Evolutionary conservation across 2,888 invertebrate genomes (phyloP), one percentile per base, ranked within the genome.

Genomic region (Lutraria lutraria): DNA sequence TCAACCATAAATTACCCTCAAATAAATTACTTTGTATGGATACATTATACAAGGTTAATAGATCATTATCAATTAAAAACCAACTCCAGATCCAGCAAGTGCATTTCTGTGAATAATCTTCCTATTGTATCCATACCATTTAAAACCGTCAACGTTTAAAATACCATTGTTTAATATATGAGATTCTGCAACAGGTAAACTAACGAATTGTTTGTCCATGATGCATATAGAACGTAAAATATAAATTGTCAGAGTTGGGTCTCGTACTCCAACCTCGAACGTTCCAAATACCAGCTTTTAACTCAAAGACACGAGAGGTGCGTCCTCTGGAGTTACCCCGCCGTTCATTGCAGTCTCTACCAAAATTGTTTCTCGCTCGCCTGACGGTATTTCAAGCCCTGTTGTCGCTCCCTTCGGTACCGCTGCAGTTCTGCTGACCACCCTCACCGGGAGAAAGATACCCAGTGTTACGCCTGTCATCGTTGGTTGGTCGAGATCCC

Each of bases 181-280:
- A 52, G 89, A 80, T 82, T 89, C 89, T 8, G 87, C 89, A n/a
- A 87, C n/a, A 3, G 83, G 85, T 79, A 84, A 53, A 81, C 86
- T 87, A 34, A 87, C 89, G 21, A 87, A 34, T 3, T 80, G 2
- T 21, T n/a, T n/a, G 43, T 72, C 29, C n/a, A n/a, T 13, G 60
- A 83, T 19, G 83, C 87, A 87, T 0, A 72, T 56, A 12, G 53
- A 60, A 34, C 83, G 12, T 31, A 83, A 29, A 34, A 31, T 83
- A 79, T 43, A n/a, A n/a, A 60, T 87, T 83, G 31, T 87, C 87
- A 56, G 83, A 60, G 12, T 79, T 34, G n/a, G 21, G 13, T 63
- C 80, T 43, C 0, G 56, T n/a, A 80, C 52, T 83, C 87, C 79
- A 83, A 54, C 54, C 54, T 12, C 54, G 54, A 54, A 54, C 54